Percentiles rank a stretch among this genome's conserved stretches.
Conservation (phyloP, 2,888 invertebrate genomes). For the Seira musarum region DNA sequence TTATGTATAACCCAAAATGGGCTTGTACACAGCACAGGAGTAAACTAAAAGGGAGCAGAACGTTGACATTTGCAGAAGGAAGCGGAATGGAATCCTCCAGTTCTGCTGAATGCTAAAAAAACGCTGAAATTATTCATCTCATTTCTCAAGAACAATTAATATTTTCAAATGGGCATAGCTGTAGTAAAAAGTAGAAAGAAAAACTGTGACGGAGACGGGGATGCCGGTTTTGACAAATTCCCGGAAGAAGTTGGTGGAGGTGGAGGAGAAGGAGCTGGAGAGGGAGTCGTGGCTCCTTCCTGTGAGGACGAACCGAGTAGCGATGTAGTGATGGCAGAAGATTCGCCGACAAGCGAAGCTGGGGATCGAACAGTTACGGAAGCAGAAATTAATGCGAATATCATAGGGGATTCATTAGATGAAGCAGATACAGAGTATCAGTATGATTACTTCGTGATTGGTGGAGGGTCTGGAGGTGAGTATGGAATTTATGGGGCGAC, state of each 20-base stretch:
- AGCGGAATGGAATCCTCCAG: too few relatives aligned
- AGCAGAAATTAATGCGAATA: not conserved
- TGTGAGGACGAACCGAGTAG: too few relatives aligned
- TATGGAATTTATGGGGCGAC: constrained; percentile 5
- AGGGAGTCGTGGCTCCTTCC: too few relatives aligned
- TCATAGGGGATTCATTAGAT: not conserved
- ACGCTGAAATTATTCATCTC: too few relatives aligned
- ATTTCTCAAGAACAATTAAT: too few relatives aligned
- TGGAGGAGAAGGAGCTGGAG: too few relatives aligned
- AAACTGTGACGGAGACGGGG: not conserved
- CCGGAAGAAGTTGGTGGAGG: not conserved
- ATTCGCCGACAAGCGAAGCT: not conserved
- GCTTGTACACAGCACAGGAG: too few relatives aligned
- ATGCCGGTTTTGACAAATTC: not conserved
- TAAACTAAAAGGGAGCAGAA: too few relatives aligned
- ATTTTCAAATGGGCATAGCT: not conserved
- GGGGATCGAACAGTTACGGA: not conserved
- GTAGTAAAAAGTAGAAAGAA: not conserved
- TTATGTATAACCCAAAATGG: too few relatives aligned
- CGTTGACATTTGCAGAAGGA: too few relatives aligned
- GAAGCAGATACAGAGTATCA: not conserved
- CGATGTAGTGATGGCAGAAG: not conserved
- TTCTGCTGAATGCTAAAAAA: too few relatives aligned
- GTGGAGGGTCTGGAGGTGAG: constrained; percentile 60
- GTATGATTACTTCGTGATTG: constrained; percentile 43